Percentiles rank a stretch among this genome's conserved stretches.
phyloP scores from a whole-genome alignment of 2,888 invertebrate genomes.

The Hermodice carunculata region DNA sequence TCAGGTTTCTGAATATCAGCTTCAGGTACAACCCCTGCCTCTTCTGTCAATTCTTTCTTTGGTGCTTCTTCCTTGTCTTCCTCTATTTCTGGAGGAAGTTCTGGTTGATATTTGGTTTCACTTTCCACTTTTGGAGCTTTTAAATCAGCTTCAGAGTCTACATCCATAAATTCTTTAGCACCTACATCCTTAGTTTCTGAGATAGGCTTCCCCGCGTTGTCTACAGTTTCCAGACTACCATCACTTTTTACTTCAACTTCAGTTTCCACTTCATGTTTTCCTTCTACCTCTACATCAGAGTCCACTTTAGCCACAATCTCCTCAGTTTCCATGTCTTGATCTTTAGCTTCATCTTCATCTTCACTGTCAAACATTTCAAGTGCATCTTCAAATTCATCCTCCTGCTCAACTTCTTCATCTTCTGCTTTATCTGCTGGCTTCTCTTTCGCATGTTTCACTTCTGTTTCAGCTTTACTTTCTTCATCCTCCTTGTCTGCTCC shows the following conservation, averaged over 20 bases:
- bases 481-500: background rate
- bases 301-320: background rate
- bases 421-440: slow-evolving; percentile 5
- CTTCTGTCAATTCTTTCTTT: too few relatives aligned
- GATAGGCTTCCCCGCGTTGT: too few relatives aligned
- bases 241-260: background rate
- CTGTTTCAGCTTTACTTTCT: background rate
- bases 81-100: too few relatives aligned
- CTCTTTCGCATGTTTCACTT: background rate
- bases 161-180: too few relatives aligned
- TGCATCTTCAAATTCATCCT: background rate
- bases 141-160: too few relatives aligned
- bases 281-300: background rate
- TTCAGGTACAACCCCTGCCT: too few relatives aligned
- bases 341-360: slow-evolving; percentile 8
- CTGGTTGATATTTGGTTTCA: too few relatives aligned
- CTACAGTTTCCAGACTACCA: too few relatives aligned
- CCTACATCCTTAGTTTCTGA: too few relatives aligned
- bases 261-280: background rate
- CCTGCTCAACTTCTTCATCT: background rate
- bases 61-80: too few relatives aligned
- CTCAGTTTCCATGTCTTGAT: background rate
- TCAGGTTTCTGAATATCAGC: too few relatives aligned
- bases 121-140: too few relatives aligned
- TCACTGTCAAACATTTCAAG: background rate